phyloP scores from a whole-genome alignment of 2,888 invertebrate species.

The Pyrgus malvae region DNA sequence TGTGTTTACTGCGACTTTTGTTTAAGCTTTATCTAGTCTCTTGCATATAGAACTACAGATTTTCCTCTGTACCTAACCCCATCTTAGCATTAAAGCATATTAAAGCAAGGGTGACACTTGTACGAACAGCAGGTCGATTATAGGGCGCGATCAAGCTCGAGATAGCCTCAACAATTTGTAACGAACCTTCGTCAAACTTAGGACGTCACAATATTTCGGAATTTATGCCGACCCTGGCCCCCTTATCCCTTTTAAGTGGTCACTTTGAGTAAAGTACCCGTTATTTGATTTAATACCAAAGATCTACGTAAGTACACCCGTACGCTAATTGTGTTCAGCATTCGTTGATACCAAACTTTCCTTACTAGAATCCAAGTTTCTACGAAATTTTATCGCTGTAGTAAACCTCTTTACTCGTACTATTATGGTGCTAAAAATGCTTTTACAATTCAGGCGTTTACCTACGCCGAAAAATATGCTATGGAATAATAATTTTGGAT shows the following conservation, averaged over 20 bases:
- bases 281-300: conserved; percentile 50
- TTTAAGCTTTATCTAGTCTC: too few relatives aligned
- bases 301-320: conserved; percentile 13
- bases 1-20: too few relatives aligned
- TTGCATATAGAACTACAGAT: too few relatives aligned
- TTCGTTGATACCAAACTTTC: too few relatives aligned
- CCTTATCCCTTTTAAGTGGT: conserved; percentile 48
- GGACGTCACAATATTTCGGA: conserved; percentile 67
- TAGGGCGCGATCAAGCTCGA: conserved; percentile 44
- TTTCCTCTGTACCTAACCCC: too few relatives aligned
- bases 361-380: too few relatives aligned
- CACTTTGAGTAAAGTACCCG: conserved; percentile 65
- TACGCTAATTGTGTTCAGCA: conserved; percentile 17
- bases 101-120: background rate
- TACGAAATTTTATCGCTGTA: too few relatives aligned
- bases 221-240: conserved; percentile 70
- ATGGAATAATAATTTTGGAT: too few relatives aligned
- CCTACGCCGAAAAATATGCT: too few relatives aligned
- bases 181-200: conserved; percentile 73
- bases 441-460: too few relatives aligned
- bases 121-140: conserved; percentile 37
- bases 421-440: too few relatives aligned
- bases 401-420: too few relatives aligned
- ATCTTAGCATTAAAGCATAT: background rate
- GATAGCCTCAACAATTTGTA: conserved; percentile 64